Evolutionary conservation across 2,888 invertebrate genomes (phyloP).

Genomic region (Neoaliturus tenellus): DNA sequence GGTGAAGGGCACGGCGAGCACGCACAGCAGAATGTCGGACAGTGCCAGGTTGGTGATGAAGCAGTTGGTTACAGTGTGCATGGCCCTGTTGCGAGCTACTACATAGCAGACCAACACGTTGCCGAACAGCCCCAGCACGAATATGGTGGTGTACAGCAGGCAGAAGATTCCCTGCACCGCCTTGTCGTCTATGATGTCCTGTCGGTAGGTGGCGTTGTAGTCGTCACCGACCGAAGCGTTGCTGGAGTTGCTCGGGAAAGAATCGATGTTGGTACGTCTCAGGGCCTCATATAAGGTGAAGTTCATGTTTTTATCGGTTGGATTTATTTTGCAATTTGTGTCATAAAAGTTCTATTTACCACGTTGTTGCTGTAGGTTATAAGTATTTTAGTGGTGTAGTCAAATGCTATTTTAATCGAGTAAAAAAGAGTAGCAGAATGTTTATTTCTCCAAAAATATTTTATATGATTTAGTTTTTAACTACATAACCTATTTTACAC

Average conservation of each 20-base stretch:
- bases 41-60: conserved; percentile 98
- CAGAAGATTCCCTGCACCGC: conserved; percentile 82
- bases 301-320: conserved; percentile 29
- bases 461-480: no score
- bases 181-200: conserved; percentile 70
- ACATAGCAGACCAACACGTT: conserved; percentile 96
- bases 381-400: no score
- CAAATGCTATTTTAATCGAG: no score
- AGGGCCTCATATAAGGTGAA: conserved; percentile 24
- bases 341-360: no score
- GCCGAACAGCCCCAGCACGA: conserved; percentile 90
- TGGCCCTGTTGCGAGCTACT: conserved; percentile 92
- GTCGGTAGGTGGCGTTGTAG: conserved; percentile 10
- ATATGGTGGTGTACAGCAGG: conserved; percentile 86
- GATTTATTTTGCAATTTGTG: no score
- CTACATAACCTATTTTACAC: neutral
- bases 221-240: neutral
- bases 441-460: no score
- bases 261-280: neutral
- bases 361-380: no score
- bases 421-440: no score
- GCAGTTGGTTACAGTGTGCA: conserved; percentile 98
- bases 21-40: conserved; percentile 95
- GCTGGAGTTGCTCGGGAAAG: neutral
- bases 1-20: conserved; percentile 97